These are phyloP conservation scores for Urocyon cinereoargenteus DNA, from an alignment of 2,797 vertebrate genomes.

Conservation along the genomic window DNA sequence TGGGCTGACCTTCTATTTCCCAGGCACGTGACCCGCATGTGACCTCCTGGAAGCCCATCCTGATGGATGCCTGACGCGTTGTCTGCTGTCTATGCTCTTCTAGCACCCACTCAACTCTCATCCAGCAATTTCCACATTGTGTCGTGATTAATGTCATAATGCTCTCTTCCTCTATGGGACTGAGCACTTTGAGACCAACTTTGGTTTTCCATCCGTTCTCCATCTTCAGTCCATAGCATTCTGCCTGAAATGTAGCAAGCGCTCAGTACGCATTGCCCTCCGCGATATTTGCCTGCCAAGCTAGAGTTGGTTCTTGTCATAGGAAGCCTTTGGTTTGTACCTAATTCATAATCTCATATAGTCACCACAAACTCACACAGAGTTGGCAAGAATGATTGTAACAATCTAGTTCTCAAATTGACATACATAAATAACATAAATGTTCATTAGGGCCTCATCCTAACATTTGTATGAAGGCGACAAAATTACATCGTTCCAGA, in stretches of 20 bases:
- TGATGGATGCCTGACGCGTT: neutral
- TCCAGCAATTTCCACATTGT: neutral
- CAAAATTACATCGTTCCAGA: slow-evolving; percentile 19
- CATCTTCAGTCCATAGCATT: neutral
- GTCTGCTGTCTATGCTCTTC: neutral
- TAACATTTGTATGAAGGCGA: neutral
- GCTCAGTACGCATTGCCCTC: neutral
- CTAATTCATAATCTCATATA: neutral
- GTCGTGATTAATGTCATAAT: neutral
- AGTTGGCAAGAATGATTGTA: neutral
- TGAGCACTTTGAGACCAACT: neutral
- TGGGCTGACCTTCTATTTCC: neutral
- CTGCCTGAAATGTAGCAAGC: neutral
- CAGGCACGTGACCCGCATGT: too few relatives aligned
- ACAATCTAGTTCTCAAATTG: neutral
- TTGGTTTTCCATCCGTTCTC: neutral
- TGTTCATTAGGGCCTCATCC: neutral
- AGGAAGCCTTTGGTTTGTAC: neutral
- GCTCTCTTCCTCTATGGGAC: neutral
- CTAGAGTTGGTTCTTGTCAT: neutral
- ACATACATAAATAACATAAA: neutral
- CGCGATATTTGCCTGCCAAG: neutral
- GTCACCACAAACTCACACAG: neutral
- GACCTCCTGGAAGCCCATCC: neutral
- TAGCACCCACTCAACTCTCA: rapidly evolving